phyloP scores from a whole-genome alignment of 2,113 vertebrate genomes.

The Varanus komodoensis region DNA sequence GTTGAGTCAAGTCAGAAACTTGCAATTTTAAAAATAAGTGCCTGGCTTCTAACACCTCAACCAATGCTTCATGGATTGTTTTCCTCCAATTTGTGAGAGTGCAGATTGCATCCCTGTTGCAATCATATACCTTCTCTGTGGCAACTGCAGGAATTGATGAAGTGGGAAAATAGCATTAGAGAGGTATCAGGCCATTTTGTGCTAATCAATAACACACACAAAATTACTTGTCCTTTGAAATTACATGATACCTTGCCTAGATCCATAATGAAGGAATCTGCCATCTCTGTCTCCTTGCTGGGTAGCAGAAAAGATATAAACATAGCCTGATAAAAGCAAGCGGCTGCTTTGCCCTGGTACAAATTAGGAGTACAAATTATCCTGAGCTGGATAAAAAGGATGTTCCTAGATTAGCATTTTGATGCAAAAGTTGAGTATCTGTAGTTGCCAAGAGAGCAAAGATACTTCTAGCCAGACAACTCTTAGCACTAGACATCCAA shows the following conservation, averaged over 20 bases:
- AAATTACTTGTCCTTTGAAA: conserved; percentile 24
- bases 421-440: background rate
- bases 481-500: background rate
- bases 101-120: conserved; percentile 5
- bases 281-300: background rate
- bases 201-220: conserved; percentile 29
- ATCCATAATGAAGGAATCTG: conserved; percentile 7
- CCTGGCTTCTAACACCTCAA: conserved; percentile 8
- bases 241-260: conserved; percentile 9
- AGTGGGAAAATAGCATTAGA: conserved; percentile 7
- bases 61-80: conserved; percentile 20
- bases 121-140: conserved; percentile 10
- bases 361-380: no score
- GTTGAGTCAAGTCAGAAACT: conserved; percentile 9
- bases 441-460: background rate
- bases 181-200: conserved; percentile 5
- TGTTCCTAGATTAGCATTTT: background rate
- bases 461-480: background rate
- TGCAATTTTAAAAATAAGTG: conserved; percentile 30
- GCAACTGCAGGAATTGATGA: conserved; percentile 20
- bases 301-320: background rate
- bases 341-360: background rate
- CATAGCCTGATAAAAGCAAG: background rate
- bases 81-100: background rate
- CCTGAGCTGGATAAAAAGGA: background rate